Evolutionary conservation across 2,888 invertebrate species (phyloP), one percentile per base, ranked within the genome.

Genomic region (Hirtodrosophila trivittata): DNA sequence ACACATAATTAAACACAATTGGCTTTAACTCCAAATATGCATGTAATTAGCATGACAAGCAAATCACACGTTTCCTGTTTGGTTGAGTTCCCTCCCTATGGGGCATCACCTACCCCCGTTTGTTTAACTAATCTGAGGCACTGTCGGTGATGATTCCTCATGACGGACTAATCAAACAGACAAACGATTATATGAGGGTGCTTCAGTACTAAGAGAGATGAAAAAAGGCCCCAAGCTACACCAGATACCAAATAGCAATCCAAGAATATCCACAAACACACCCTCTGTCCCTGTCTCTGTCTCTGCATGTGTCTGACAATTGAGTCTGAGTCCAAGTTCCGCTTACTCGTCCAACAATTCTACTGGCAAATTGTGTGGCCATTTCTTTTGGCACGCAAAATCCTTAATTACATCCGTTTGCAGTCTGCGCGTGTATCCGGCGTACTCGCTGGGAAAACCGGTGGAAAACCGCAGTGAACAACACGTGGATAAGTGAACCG

Each of bases 401-500:
- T 81, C 76, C 80, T 81, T 81, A 81, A 81, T 81, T 81, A 81
- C 80, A 81, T 81, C 80, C 80, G 80, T 75, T 81, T 71, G 76
- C 76, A 64, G 80, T 75, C 80, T 75, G 73, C 76, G 83, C 80
- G 80, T 81, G 80, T 81, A 64, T 78, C 78, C 78, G 84, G 62
- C 55, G 35, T 42, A 56, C 56, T 41, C 42, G 50, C 21, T 41
- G 26, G 43, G 69, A 38, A 51, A 64, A 71, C 54, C 50, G 26
- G 41, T 41, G 54, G 55, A 71, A 74, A 82, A 71, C 80, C 80
- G 59, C 80, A 73, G 58, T 33, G 69, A 58, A 77, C 47, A 77
- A 82, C 83, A 80, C 85, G 75, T 85, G 80, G 73, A 78, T 75
- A 70, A 75, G 70, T 65, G 59, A 73, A 67, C 59, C 75, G 49